Conservation (phyloP, 2,113 vertebrate species). For the Scytalopus superciliaris region DNA sequence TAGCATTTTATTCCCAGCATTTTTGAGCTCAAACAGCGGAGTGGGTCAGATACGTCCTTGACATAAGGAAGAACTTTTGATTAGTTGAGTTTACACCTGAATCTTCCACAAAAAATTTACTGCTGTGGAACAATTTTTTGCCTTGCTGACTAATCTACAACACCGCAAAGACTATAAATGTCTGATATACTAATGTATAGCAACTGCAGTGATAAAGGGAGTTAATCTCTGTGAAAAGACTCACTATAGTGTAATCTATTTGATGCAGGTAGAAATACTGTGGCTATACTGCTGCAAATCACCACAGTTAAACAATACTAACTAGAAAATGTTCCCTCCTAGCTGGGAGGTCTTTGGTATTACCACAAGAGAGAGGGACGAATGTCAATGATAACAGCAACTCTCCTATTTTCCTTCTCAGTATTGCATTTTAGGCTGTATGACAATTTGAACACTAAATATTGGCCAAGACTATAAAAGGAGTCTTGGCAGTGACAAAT, state of each 20-base stretch:
- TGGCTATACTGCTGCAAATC: not conserved
- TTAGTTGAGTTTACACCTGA: not conserved
- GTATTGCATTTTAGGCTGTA: not conserved
- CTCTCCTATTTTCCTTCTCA: not conserved
- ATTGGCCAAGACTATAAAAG: not conserved
- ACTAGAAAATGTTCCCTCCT: not conserved
- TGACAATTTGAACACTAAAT: not conserved
- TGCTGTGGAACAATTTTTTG: not conserved
- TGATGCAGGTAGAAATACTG: not conserved
- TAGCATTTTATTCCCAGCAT: not conserved
- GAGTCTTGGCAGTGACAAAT: not conserved
- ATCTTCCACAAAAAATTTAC: not conserved
- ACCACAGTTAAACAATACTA: not conserved
- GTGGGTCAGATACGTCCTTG: not conserved
- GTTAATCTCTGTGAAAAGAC: not conserved
- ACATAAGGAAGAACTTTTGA: not conserved
- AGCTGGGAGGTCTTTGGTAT: not conserved
- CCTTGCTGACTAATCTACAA: constrained; percentile 1
- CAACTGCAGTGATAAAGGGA: not conserved
- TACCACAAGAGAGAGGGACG: not conserved
- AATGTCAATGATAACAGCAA: not conserved
- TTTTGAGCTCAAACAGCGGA: not conserved
- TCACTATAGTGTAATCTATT: not conserved
- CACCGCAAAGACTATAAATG: not conserved
- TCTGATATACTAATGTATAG: not conserved